Conservation (phyloP, 2,797 vertebrate species). For the Natrix natrix region DNA sequence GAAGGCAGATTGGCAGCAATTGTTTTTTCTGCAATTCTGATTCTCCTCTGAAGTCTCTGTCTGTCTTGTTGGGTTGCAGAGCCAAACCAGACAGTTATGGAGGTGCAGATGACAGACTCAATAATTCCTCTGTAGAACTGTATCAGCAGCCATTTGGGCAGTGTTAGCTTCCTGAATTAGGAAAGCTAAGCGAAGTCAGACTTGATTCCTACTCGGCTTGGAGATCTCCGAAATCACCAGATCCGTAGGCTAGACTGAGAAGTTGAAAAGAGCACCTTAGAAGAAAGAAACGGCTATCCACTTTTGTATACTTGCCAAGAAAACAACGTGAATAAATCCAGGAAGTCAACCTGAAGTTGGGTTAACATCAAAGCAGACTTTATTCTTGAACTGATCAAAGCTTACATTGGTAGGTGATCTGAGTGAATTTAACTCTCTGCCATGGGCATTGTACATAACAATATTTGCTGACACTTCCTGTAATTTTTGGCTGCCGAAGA, state of each 20-base stretch:
- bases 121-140: no score
- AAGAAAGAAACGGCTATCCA: background rate
- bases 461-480: background rate
- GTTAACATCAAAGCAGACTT: background rate
- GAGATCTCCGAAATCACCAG: background rate
- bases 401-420: constrained; percentile 2
- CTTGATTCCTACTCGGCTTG: background rate
- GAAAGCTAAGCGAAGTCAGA: background rate
- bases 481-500: constrained; percentile 27
- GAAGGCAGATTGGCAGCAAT: no score
- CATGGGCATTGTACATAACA: constrained; percentile 13
- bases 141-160: no score
- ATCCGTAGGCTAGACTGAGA: background rate
- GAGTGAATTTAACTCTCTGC: constrained; percentile 29
- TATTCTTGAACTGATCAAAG: constrained; percentile 27
- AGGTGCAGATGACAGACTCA: no score
- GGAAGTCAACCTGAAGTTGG: background rate
- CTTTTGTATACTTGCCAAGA: background rate
- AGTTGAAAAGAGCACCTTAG: background rate
- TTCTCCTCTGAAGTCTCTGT: no score
- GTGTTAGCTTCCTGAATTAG: background rate
- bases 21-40: no score
- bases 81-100: no score
- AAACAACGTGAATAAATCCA: background rate
- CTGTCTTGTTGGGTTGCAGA: no score